Conservation (phyloP, 2,113 vertebrate genomes). For the Coturnix japonica region DNA sequence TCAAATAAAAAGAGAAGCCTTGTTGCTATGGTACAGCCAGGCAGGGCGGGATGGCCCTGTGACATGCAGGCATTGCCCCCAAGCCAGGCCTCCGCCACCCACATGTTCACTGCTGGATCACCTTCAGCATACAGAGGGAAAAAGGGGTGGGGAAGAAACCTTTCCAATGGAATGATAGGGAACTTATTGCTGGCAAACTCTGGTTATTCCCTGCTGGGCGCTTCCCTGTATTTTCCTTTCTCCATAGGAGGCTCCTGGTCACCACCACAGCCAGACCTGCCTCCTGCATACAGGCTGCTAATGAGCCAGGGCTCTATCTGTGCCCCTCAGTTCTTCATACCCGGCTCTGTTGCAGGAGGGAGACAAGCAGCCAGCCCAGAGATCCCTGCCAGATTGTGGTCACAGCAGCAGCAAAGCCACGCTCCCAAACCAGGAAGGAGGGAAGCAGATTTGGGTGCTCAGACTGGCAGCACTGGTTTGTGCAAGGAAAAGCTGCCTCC, state of each 20-base stretch:
- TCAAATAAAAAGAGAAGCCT: constrained; percentile 33
- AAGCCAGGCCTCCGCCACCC: no score
- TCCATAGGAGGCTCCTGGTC: background rate
- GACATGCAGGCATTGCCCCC: no score
- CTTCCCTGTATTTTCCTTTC: background rate
- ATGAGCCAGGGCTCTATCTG: background rate
- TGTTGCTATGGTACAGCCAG: constrained; percentile 60
- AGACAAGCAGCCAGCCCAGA: background rate
- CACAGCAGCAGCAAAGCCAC: background rate
- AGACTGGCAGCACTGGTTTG: background rate
- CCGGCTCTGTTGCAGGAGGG: rapidly evolving
- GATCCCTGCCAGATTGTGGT: background rate
- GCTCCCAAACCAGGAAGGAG: rapidly evolving
- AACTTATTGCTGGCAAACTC: constrained; percentile 18
- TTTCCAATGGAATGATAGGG: rapidly evolving
- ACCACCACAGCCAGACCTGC: background rate
- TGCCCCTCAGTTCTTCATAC: background rate
- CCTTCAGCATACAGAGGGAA: background rate
- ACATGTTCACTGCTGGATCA: background rate
- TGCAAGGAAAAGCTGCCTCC: background rate
- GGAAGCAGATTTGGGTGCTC: background rate
- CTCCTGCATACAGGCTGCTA: background rate
- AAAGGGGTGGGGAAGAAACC: background rate
- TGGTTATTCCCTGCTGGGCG: background rate
- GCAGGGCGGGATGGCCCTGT: no score